A percentile compares a stretch with the other conserved stretches of the same genome.
Evolutionary conservation across 2,888 invertebrate genomes (phyloP).

Genomic region (Mesopsocus fuscifrons): DNA sequence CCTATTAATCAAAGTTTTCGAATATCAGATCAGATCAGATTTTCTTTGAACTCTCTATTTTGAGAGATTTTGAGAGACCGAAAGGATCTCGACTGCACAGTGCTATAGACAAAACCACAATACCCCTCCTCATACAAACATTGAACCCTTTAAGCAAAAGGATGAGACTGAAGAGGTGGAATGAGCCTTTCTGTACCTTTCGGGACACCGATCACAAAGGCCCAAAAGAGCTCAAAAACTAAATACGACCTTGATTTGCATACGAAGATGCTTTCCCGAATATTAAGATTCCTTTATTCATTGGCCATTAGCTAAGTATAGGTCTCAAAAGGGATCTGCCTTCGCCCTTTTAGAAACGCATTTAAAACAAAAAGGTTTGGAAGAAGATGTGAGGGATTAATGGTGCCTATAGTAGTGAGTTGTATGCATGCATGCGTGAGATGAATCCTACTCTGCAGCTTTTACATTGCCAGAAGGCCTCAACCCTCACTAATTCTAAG

Average conservation of each 20-base stretch:
- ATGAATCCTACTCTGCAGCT: too few relatives aligned
- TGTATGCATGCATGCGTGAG: not conserved
- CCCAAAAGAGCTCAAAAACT: constrained; percentile 2
- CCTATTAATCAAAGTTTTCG: too few relatives aligned
- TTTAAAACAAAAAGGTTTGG: not conserved
- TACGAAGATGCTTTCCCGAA: constrained; percentile 8
- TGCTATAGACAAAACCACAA: not conserved
- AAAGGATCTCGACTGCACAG: too few relatives aligned
- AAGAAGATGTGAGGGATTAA: not conserved
- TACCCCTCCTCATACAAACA: not conserved
- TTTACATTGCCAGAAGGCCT: too few relatives aligned
- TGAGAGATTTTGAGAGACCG: too few relatives aligned
- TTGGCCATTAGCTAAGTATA: not conserved
- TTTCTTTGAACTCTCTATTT: too few relatives aligned
- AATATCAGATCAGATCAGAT: too few relatives aligned
- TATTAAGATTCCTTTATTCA: constrained; percentile 1
- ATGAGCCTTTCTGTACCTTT: too few relatives aligned
- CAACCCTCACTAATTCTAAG: too few relatives aligned
- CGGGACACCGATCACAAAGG: constrained; percentile 2
- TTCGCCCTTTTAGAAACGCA: not conserved
- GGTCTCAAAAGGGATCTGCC: not conserved
- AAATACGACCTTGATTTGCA: constrained; percentile 6
- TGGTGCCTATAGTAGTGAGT: too few relatives aligned
- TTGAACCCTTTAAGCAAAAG: not conserved
- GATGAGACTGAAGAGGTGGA: too few relatives aligned